Evolutionary conservation across 2,888 invertebrate species (phyloP).

Genomic region (Agrotis exclamationis): DNA sequence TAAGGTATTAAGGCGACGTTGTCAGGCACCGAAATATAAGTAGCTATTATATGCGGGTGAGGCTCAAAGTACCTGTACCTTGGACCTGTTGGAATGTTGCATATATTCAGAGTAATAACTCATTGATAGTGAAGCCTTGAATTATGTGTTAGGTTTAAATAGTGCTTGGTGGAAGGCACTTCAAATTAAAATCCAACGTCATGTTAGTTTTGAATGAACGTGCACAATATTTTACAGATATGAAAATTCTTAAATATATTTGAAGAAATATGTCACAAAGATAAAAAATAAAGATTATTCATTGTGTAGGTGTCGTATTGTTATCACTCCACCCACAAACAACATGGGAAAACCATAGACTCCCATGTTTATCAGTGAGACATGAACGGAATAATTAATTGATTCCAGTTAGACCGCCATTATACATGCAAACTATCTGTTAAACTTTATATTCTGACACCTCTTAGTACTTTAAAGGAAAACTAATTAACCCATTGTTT

Average conservation of each 20-base stretch:
- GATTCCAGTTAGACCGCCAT: constrained; percentile 40
- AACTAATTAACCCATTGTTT: constrained; percentile 51
- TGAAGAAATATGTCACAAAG: constrained; percentile 15
- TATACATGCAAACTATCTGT: constrained; percentile 38
- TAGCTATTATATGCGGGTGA: constrained; percentile 60
- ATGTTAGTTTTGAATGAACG: background rate
- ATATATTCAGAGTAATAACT: constrained; percentile 43
- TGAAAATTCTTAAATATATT: constrained; percentile 1
- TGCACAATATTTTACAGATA: background rate
- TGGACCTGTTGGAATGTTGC: constrained; percentile 51
- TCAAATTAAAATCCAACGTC: constrained; percentile 7
- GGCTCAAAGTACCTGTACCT: constrained; percentile 32
- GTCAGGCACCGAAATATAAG: constrained; percentile 80
- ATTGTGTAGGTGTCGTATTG: constrained; percentile 40
- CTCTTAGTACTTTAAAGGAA: constrained; percentile 28
- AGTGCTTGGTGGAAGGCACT: constrained; percentile 13
- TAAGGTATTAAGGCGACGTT: constrained; percentile 85
- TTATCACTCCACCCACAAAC: constrained; percentile 56
- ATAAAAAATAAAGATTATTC: constrained; percentile 51
- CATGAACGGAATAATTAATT: constrained; percentile 58
- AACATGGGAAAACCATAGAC: constrained; percentile 48
- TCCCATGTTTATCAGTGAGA: constrained; percentile 55
- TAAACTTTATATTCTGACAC: constrained; percentile 46
- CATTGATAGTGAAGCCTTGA: constrained; percentile 42
- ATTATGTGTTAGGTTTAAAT: constrained; percentile 34